phyloP scores from a whole-genome alignment of 2,888 invertebrate species.

The Matsumyia berberina region DNA sequence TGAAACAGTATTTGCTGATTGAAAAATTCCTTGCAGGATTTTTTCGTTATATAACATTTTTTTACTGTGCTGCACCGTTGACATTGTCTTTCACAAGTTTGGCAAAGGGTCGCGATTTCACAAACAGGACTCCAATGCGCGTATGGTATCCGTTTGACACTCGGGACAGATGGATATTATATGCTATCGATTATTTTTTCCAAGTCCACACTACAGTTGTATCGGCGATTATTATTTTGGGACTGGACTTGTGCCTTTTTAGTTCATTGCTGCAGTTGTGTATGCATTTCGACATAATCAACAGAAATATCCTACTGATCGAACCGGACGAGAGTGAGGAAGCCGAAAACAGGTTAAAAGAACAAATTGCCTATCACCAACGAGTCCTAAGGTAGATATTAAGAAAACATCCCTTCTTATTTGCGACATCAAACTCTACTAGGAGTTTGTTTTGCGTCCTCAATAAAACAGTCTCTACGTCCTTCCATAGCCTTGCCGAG shows the following conservation, averaged over 20 bases:
- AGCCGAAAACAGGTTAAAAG: constrained; percentile 8
- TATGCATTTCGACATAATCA: constrained; percentile 71
- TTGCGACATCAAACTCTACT: no score
- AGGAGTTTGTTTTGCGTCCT: no score
- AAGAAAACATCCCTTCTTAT: no score
- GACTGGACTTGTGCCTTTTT: constrained; percentile 66
- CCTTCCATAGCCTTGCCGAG: constrained; percentile 65
- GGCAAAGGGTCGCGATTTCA: background rate
- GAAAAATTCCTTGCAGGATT: constrained; percentile 29
- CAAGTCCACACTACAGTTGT: constrained; percentile 2
- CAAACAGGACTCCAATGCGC: background rate
- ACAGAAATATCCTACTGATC: constrained; percentile 38
- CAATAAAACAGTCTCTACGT: background rate
- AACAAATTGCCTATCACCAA: constrained; percentile 31
- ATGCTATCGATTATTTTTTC: background rate
- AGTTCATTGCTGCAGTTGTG: constrained; percentile 63
- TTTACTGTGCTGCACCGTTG: constrained; percentile 18
- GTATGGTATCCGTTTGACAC: constrained; percentile 40
- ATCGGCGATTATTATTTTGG: constrained; percentile 42
- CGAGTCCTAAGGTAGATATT: constrained; percentile 12
- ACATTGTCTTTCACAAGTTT: background rate
- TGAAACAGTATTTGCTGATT: constrained; percentile 22
- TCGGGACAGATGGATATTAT: background rate
- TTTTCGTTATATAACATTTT: constrained; percentile 8
- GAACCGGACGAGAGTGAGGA: constrained; percentile 3